Evolutionary conservation across 2,113 vertebrate genomes (phyloP).

Genomic region (Chionodraco myersi): DNA sequence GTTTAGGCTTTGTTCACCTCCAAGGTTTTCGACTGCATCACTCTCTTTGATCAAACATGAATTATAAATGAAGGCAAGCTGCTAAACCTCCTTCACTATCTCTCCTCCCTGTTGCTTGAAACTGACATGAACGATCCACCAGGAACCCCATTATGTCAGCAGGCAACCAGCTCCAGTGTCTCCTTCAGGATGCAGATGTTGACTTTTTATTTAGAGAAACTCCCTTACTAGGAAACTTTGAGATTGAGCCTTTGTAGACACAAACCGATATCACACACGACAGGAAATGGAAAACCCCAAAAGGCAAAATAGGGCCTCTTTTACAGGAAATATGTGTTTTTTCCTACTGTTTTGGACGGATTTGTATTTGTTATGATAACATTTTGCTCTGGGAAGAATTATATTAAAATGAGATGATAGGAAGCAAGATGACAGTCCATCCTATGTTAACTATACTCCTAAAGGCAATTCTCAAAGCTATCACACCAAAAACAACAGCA

Average conservation of each 20-base stretch:
- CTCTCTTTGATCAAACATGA: constrained; percentile 67
- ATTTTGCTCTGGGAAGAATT: neutral
- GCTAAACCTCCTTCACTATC: constrained; percentile 42
- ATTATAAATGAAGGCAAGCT: constrained; percentile 63
- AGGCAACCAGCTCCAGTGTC: constrained; percentile 25
- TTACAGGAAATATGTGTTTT: neutral
- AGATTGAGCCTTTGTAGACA: too few species aligned
- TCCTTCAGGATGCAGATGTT: constrained; percentile 6
- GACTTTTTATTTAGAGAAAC: neutral
- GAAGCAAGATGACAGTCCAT: neutral
- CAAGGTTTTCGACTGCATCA: constrained; percentile 34
- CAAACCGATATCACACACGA: too few species aligned
- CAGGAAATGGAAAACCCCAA: too few species aligned
- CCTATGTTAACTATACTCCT: neutral
- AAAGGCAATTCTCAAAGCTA: neutral
- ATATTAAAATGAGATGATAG: neutral
- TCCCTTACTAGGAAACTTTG: too few species aligned
- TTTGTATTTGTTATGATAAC: neutral
- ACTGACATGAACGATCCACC: constrained; percentile 40
- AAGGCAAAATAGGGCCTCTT: too few species aligned
- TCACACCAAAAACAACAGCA: neutral
- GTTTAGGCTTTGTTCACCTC: constrained; percentile 32
- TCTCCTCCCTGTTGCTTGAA: constrained; percentile 30
- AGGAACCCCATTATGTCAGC: constrained; percentile 48
- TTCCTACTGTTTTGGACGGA: neutral